Percentiles rank a stretch among this genome's conserved stretches.
phyloP scores from a whole-genome alignment of 2,888 invertebrate genomes.

The Eustalomyia histrio region DNA sequence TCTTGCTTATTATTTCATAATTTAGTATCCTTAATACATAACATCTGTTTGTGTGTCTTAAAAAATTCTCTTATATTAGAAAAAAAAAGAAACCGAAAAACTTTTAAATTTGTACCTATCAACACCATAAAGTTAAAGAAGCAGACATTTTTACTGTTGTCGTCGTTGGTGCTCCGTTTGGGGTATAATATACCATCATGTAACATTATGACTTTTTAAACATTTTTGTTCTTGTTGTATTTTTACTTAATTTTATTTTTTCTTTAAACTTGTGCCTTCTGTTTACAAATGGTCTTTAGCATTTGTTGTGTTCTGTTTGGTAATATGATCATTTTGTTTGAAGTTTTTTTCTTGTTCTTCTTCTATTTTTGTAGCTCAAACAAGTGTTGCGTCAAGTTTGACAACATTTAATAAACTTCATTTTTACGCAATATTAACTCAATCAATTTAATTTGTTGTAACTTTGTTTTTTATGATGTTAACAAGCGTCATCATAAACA shows the following conservation, averaged over 20 bases:
- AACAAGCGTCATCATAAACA: slow-evolving; percentile 1
- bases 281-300: slow-evolving; percentile 20
- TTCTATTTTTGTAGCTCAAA: slow-evolving; percentile 17
- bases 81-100: background rate
- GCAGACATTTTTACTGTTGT: slow-evolving; percentile 4
- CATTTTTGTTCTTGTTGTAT: slow-evolving; percentile 11
- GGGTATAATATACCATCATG: background rate
- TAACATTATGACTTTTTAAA: slow-evolving; percentile 43
- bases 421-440: slow-evolving; percentile 67
- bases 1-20: slow-evolving; percentile 36
- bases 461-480: slow-evolving; percentile 41
- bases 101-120: slow-evolving; percentile 47
- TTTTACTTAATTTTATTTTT: background rate
- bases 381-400: slow-evolving; percentile 60
- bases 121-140: slow-evolving; percentile 37
- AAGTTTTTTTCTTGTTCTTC: background rate
- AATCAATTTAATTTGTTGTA: slow-evolving; percentile 65
- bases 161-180: background rate
- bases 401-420: slow-evolving; percentile 64
- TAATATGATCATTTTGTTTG: slow-evolving; percentile 3
- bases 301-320: background rate
- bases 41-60: slow-evolving; percentile 2
- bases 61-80: background rate
- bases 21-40: background rate
- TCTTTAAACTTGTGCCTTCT: slow-evolving; percentile 7